These are phyloP conservation scores for Nemoura dubitans DNA, from an alignment of 2,888 invertebrate genomes.

Conservation along the genomic window DNA sequence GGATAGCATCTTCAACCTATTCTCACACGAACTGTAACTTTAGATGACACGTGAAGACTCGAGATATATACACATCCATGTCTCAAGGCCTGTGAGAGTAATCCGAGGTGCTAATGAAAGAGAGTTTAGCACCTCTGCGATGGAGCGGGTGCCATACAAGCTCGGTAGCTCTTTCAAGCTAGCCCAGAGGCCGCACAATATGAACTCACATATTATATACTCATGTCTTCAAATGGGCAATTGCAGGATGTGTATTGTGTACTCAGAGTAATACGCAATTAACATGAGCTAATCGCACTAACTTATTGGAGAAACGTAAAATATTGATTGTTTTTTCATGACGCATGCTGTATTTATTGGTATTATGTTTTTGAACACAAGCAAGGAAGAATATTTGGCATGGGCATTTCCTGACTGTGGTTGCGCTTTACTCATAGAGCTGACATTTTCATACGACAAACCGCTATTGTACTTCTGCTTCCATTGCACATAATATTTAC, in stretches of 20 bases:
- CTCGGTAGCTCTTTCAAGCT: background rate
- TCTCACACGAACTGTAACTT: background rate
- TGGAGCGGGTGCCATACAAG: background rate
- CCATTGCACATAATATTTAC: no score
- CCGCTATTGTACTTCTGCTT: no score
- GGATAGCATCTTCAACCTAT: background rate
- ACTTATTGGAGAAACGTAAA: slow-evolving; percentile 35
- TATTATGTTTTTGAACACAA: no score
- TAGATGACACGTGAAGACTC: background rate
- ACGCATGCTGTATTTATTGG: background rate
- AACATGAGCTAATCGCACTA: slow-evolving; percentile 9
- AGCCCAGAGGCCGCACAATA: background rate
- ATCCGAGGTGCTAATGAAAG: slow-evolving; percentile 32
- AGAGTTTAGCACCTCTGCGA: slow-evolving; percentile 30
- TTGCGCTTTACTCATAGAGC: no score
- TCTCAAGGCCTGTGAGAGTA: slow-evolving; percentile 32
- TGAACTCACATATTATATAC: background rate
- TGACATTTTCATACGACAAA: no score
- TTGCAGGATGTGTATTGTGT: slow-evolving; percentile 24
- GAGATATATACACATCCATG: background rate
- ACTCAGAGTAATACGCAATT: slow-evolving; percentile 33
- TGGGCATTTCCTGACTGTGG: no score
- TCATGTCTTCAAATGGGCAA: background rate
- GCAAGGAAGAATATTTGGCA: no score
- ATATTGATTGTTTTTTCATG: slow-evolving; percentile 26